These are phyloP conservation scores for Congeria kusceri DNA, from an alignment of 2,888 invertebrate genomes.

Conservation along the genomic window DNA sequence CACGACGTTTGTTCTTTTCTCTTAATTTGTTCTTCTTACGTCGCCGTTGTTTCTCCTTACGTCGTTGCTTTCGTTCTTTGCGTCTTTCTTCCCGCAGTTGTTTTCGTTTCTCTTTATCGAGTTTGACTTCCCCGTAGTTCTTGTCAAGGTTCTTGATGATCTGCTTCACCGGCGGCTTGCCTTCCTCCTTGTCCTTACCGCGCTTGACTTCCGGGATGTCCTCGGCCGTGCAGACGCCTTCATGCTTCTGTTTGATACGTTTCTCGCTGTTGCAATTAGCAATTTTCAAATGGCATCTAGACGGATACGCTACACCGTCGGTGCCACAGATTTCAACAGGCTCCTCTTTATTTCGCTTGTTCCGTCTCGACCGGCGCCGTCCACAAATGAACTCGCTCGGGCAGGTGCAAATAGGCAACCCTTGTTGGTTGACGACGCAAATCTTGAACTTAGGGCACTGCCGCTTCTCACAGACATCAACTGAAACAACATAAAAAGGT, in stretches of 20 bases:
- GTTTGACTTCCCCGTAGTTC: constrained; percentile 10
- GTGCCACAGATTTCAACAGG: constrained; percentile 76
- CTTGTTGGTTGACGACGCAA: constrained; percentile 83
- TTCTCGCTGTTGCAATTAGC: constrained; percentile 69
- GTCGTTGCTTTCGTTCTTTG: constrained; percentile 39
- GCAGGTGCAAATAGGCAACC: constrained; percentile 82
- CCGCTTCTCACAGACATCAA: constrained; percentile 74
- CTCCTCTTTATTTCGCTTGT: constrained; percentile 30
- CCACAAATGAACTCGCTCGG: constrained; percentile 79
- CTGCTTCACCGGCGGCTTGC: not conserved
- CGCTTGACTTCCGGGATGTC: constrained; percentile 2
- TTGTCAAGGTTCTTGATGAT: constrained; percentile 4
- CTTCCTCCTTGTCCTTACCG: not conserved
- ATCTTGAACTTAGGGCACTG: constrained; percentile 81
- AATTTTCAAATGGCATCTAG: constrained; percentile 75
- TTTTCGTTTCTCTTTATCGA: constrained; percentile 26
- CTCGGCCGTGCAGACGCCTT: constrained; percentile 52
- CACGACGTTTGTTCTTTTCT: constrained; percentile 9
- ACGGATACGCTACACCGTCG: constrained; percentile 77
- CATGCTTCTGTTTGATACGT: constrained; percentile 66
- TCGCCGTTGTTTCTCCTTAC: constrained; percentile 13
- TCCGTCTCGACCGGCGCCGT: constrained; percentile 54
- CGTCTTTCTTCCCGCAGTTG: constrained; percentile 42
- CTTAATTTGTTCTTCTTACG: not conserved
- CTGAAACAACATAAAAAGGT: constrained; percentile 48